Evolutionary conservation across 2,113 vertebrate species (phyloP).

Genomic region (Phaethon lepturus): DNA sequence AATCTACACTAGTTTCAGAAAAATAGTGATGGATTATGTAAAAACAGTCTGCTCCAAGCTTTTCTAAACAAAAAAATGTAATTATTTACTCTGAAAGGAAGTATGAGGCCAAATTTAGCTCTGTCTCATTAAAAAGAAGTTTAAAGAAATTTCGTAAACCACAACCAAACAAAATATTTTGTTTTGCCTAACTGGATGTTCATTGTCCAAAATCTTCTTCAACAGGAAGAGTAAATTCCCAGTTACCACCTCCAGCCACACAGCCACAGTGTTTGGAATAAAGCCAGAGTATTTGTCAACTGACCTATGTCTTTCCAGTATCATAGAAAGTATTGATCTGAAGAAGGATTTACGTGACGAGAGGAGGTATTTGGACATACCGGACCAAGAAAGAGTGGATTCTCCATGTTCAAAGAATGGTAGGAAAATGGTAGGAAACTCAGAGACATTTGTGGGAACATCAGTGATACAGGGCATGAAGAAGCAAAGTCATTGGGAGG

Average conservation of each 20-base stretch:
- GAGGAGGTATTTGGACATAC: background rate
- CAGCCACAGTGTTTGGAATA: background rate
- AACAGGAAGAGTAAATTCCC: background rate
- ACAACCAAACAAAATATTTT: background rate
- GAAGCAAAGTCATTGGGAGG: background rate
- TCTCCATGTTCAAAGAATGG: accelerated
- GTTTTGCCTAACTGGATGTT: background rate
- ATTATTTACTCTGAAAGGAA: conserved; percentile 12
- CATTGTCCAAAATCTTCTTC: background rate
- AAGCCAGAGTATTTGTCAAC: background rate
- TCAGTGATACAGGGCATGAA: accelerated
- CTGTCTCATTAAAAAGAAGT: background rate
- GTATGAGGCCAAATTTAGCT: background rate
- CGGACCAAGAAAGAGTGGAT: background rate
- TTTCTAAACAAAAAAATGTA: background rate
- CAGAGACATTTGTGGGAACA: background rate
- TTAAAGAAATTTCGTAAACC: background rate
- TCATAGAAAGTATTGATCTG: background rate
- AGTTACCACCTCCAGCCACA: background rate
- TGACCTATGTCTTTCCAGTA: background rate
- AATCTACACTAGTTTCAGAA: background rate
- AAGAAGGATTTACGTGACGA: background rate
- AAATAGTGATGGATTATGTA: background rate
- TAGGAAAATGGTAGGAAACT: background rate
- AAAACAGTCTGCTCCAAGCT: background rate